phyloP scores from a whole-genome alignment of 1,140 invertebrate genomes.

The Drosophila serrata region DNA sequence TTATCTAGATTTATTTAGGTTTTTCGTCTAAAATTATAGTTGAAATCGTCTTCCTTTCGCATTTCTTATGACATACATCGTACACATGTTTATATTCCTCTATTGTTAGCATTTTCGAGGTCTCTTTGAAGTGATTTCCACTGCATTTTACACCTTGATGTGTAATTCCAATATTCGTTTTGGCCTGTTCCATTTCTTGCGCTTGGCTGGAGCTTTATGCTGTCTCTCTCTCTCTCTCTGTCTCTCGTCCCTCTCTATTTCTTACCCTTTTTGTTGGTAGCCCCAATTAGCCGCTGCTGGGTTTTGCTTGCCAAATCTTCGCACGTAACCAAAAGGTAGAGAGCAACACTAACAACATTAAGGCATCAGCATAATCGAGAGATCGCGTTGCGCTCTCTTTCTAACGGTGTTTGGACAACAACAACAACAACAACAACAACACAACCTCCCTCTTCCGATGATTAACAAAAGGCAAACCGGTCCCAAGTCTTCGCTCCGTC shows the following conservation, averaged over 20 bases:
- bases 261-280: conserved; percentile 44
- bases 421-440: too few species aligned
- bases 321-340: conserved; percentile 69
- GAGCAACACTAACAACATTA: conserved; percentile 30
- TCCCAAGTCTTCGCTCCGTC: conserved; percentile 24
- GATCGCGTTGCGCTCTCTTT: conserved; percentile 42
- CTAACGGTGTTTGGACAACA: conserved; percentile 68
- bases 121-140: conserved; percentile 8
- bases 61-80: not conserved
- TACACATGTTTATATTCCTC: not conserved
- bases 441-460: conserved; percentile 20
- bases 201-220: conserved; percentile 50
- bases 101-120: conserved; percentile 12
- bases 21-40: not conserved
- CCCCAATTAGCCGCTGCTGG: conserved; percentile 65
- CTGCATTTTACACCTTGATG: conserved; percentile 31
- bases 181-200: conserved; percentile 59
- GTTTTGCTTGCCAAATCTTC: conserved; percentile 63
- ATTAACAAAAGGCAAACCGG: conserved; percentile 69
- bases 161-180: conserved; percentile 44
- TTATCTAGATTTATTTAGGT: not conserved
- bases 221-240: not conserved
- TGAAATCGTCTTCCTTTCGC: not conserved
- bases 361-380: conserved; percentile 67
- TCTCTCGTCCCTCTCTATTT: not conserved